Conservation (phyloP, 2,797 vertebrate genomes). For the Trichosurus vulpecula region DNA sequence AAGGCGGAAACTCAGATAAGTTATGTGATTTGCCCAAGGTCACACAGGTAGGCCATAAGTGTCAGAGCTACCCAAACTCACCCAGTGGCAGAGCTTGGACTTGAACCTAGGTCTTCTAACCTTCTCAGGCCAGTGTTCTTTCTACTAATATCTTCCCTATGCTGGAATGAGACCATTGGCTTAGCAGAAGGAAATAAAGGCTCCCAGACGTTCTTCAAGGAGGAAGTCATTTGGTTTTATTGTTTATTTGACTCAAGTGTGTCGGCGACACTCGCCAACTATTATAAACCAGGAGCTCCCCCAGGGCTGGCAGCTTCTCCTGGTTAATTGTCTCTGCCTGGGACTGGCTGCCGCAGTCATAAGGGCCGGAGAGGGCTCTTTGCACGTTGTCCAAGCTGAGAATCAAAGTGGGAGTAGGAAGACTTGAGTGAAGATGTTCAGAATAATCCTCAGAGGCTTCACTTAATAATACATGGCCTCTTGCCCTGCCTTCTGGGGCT, state of each 20-base stretch:
- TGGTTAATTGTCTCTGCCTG: slow-evolving; percentile 21
- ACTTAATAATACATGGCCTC: neutral
- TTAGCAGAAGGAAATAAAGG: slow-evolving; percentile 50
- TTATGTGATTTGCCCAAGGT: neutral
- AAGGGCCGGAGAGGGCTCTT: slow-evolving; percentile 63
- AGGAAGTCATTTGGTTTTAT: slow-evolving; percentile 59
- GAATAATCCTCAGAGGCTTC: slow-evolving; percentile 49
- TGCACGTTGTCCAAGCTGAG: slow-evolving; percentile 61
- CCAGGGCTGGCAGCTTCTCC: slow-evolving; percentile 64
- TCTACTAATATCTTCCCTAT: neutral
- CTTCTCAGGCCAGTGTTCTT: neutral
- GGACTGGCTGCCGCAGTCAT: slow-evolving; percentile 47
- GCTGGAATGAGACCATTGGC: neutral
- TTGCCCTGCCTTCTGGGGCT: neutral
- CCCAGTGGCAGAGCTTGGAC: neutral
- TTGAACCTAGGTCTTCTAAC: neutral
- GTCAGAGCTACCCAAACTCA: neutral
- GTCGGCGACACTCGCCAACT: slow-evolving; percentile 57
- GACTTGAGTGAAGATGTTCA: slow-evolving; percentile 51
- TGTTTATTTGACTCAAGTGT: slow-evolving; percentile 64
- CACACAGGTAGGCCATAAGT: neutral
- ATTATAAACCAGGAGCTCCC: slow-evolving; percentile 42
- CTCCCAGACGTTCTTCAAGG: slow-evolving; percentile 42
- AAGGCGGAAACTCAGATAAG: neutral
- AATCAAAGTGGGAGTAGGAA: slow-evolving; percentile 53